Percentiles rank a stretch among this genome's conserved stretches.
Conservation (phyloP, 2,797 vertebrate genomes). For the Harpagifer antarcticus region DNA sequence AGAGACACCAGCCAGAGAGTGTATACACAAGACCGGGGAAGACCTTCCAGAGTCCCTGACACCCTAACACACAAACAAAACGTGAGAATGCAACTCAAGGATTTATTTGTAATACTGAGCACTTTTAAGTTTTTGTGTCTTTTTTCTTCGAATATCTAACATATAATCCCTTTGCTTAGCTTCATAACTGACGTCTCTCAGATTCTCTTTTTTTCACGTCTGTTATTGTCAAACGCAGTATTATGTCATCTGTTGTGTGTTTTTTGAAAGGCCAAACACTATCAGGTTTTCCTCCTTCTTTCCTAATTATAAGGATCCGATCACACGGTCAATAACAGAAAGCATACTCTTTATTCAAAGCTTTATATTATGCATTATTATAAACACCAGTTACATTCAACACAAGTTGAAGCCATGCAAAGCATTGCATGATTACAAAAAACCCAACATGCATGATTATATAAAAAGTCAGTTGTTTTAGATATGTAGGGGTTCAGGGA, state of each 20-base stretch:
- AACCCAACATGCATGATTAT: slow-evolving; percentile 66
- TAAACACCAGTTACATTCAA: slow-evolving; percentile 68
- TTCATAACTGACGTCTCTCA: neutral
- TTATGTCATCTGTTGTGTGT: slow-evolving; percentile 1
- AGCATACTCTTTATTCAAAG: slow-evolving; percentile 78
- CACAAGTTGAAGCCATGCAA: slow-evolving; percentile 71
- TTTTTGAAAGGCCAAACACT: neutral
- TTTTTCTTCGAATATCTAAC: neutral
- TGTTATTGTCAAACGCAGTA: slow-evolving; percentile 16
- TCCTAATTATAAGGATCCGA: slow-evolving; percentile 34
- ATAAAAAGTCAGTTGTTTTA: slow-evolving; percentile 32
- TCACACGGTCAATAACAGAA: slow-evolving; percentile 57
- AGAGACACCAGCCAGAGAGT: slow-evolving; percentile 32
- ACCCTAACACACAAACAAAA: slow-evolving; percentile 59
- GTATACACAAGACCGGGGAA: slow-evolving; percentile 47
- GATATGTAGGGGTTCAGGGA: slow-evolving; percentile 39
- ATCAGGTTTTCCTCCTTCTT: slow-evolving; percentile 1
- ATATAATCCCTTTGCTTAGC: neutral
- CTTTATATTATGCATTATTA: slow-evolving; percentile 70
- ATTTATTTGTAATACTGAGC: slow-evolving; percentile 13
- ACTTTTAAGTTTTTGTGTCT: neutral
- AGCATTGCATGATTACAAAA: slow-evolving; percentile 68
- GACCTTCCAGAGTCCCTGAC: slow-evolving; percentile 44
- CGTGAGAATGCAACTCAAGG: slow-evolving; percentile 15
- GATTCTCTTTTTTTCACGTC: slow-evolving; percentile 14